Base-by-base conservation (phyloP, 2,888 invertebrate genomes). In the Mythimna vitellina region DNA sequence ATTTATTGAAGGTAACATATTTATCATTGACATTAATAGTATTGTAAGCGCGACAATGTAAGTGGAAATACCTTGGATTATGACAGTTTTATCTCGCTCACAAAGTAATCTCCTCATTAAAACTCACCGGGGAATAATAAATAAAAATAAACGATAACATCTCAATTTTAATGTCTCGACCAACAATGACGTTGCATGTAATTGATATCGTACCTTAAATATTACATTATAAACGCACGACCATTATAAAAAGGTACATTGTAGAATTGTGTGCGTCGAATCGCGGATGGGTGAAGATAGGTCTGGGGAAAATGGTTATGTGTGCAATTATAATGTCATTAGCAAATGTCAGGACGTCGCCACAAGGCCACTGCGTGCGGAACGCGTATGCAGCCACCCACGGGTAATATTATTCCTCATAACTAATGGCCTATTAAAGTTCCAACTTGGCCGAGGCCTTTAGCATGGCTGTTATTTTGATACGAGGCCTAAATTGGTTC, bases 301-400 rank as follows among this genome's bases (percentile, higher is more conserved):
- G 78, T 81, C 87, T 58, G 32, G 10, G 67, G 63, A 81, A 67
- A 80, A 67, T 87, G 88, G 85, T 73, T 70, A 67, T 63, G 75
- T 78, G 75, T 70, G 85, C 90, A 90, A 92, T 93, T 93, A 92
- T 90, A 91, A 89, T 87, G 87, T 89, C 90, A 92, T 93, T 92
- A 92, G 91, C 86, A 90, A 91, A 92, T 92, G 91, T 89, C 90
- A 92, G 85, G 85, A 89, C 90, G 87, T 82, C 86, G 81, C 66
- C 76, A 78, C 89, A 89, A 91, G 89, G 90, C 82, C 84, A 86
- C 80, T 83, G 84, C 86, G 84, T 85, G 85, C 83, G 82, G 83
- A 85, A 84, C 86, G 84, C 80, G 70, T 83, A 81, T 72, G 75
- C 78, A 83, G 78, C 85, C 86, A 86, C 87, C 86, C 87, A 86